Base-by-base conservation (phyloP, 2,113 vertebrate genomes). In the Arenaria interpres region DNA sequence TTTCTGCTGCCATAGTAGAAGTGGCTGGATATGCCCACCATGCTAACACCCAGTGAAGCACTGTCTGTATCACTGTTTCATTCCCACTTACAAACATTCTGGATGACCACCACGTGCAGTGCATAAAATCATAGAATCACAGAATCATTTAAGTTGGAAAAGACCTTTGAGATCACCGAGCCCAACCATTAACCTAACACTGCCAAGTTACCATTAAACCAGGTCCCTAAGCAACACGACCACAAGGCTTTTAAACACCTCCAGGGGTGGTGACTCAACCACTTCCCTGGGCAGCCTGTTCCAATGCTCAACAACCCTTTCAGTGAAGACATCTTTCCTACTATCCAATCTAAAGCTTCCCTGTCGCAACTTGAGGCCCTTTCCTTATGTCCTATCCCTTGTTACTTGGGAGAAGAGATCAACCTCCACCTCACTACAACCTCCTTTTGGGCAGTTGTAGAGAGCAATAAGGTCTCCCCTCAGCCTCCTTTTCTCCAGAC, bases 91-190 rank as follows among this genome's bases (percentile, higher is more conserved):
- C 2, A 78, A 67, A 66, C 9, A 32, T 59, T 76, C 23, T 54
- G 20, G 18, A 74, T 0, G 0, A 67, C 37, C 16, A 74, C 3
- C 4, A 85, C 5, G 10, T 30, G 7, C 20, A 46, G 4, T 32
- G 6, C 25, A 51, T 75, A 37, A n/a, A 60, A 60, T 25, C n/a
- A 35, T 60, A n/a, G n/a, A 60, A 25, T 17, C 33, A n/a, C 22
- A n/a, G 56, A 14, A n/a, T 23, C n/a, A 25, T 60, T 60, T 35
- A 60, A 14, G 14, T 35, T 35, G 57, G 22, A 60, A 60, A 35
- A 16, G 57, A 35, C 57, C 57, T 60, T 60, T 24, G 16, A 60
- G 57, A 24, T 35, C 22, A 24, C 24, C 4, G 3, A 35, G 14
- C 22, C 14, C 14, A 60, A 23, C 22, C n/a, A 25, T 24, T 60